phyloP scores from a whole-genome alignment of 2,113 vertebrate genomes.

The Chamaetylas fuelleborni region DNA sequence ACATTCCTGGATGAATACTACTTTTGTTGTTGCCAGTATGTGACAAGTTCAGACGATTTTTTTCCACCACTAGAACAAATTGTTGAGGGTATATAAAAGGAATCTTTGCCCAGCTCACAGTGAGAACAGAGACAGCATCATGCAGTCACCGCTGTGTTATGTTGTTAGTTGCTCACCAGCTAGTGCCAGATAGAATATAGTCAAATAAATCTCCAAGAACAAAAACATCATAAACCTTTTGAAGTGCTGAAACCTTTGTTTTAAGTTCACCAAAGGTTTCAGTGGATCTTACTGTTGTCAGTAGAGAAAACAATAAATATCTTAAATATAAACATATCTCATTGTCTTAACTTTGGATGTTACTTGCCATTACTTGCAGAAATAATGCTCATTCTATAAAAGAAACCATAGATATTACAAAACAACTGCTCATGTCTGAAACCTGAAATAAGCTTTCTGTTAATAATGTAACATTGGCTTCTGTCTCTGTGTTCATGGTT shows the following conservation, averaged over 20 bases:
- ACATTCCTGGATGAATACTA: background rate
- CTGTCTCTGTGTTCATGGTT: background rate
- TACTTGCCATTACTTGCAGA: background rate
- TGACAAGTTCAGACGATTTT: background rate
- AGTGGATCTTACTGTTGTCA: background rate
- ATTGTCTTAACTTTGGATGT: background rate
- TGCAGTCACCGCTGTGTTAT: background rate
- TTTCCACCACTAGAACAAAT: background rate
- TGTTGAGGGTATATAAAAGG: background rate
- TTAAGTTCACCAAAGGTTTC: slow-evolving; percentile 16
- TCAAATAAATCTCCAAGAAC: background rate
- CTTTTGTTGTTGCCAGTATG: background rate
- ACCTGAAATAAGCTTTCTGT: background rate
- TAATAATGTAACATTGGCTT: background rate
- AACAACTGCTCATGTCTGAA: background rate
- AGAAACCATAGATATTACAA: background rate
- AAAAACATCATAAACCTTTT: background rate
- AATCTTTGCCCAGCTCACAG: background rate
- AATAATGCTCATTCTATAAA: background rate
- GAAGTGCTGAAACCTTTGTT: background rate
- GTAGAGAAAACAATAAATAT: background rate
- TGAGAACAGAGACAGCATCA: background rate
- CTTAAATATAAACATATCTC: background rate
- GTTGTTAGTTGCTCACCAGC: background rate
- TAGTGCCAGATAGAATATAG: slow-evolving; percentile 10